Evolutionary conservation across 1,140 invertebrate species (phyloP).

Genomic region (Mercenaria mercenaria): DNA sequence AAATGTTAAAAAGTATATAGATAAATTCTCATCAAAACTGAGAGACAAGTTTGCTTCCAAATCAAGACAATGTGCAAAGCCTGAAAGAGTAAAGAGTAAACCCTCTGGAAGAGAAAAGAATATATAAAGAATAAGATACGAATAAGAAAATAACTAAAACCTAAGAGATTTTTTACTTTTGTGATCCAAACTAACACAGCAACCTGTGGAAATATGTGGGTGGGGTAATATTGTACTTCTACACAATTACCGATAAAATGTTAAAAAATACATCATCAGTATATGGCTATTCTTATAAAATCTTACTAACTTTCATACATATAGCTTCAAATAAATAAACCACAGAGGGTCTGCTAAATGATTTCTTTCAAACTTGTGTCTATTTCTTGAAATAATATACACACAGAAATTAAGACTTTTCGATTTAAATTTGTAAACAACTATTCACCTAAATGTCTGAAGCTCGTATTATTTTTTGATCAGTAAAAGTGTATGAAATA

Average conservation of each 20-base stretch:
- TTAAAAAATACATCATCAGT: neutral
- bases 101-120: neutral
- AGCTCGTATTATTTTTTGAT: neutral
- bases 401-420: no score
- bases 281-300: neutral
- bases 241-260: constrained; percentile 3
- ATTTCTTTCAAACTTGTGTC: neutral
- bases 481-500: constrained; percentile 2
- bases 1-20: neutral
- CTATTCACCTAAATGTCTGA: no score
- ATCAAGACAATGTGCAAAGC: neutral
- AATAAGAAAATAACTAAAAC: neutral
- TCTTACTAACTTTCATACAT: neutral
- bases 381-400: neutral
- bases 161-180: neutral
- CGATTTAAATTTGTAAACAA: no score
- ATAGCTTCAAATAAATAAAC: no score
- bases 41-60: neutral
- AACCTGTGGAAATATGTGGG: constrained; percentile 19
- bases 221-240: neutral
- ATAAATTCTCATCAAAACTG: neutral
- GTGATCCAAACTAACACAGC: constrained; percentile 28
- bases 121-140: constrained; percentile 1
- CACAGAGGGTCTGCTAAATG: neutral
- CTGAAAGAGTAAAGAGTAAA: neutral